Percentiles rank a stretch among this genome's conserved stretches.
Evolutionary conservation across 2,888 invertebrate species (phyloP).

Genomic region (Gisinianus flammeolus): DNA sequence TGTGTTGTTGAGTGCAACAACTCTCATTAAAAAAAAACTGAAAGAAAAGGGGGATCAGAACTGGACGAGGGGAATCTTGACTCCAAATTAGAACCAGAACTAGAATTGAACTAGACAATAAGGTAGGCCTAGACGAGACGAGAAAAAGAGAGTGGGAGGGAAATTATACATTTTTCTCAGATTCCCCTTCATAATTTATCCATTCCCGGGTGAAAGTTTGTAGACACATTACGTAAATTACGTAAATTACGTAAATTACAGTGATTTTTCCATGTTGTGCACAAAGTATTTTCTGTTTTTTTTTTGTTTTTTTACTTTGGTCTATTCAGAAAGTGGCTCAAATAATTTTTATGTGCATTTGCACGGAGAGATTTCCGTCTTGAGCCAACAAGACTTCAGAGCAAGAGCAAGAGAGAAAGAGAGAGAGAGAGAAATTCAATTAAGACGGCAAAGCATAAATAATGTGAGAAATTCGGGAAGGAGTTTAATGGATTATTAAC

Average conservation of each 20-base stretch:
- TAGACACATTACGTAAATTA: neutral
- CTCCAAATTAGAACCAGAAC: neutral
- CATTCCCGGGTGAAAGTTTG: no score
- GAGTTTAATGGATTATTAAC: neutral
- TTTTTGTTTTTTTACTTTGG: no score
- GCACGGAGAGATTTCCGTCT: no score
- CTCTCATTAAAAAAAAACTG: neutral
- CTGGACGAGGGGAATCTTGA: neutral
- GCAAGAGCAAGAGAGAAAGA: no score
- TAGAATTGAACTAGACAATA: neutral
- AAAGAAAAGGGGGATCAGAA: neutral
- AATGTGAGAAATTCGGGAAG: neutral
- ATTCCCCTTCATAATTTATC: neutral
- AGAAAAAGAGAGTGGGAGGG: neutral
- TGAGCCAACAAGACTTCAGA: no score
- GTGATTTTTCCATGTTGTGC: no score
- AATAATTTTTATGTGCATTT: neutral
- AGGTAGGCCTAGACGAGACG: neutral
- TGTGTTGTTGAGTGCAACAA: no score
- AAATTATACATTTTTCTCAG: slow-evolving; percentile 1
- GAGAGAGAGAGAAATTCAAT: neutral
- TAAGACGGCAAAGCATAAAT: neutral
- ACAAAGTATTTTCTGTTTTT: no score
- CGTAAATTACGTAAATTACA: no score
- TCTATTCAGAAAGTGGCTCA: no score